Evolutionary conservation across 2,888 invertebrate species (phyloP).

Genomic region (Gastrophysa polygoni): DNA sequence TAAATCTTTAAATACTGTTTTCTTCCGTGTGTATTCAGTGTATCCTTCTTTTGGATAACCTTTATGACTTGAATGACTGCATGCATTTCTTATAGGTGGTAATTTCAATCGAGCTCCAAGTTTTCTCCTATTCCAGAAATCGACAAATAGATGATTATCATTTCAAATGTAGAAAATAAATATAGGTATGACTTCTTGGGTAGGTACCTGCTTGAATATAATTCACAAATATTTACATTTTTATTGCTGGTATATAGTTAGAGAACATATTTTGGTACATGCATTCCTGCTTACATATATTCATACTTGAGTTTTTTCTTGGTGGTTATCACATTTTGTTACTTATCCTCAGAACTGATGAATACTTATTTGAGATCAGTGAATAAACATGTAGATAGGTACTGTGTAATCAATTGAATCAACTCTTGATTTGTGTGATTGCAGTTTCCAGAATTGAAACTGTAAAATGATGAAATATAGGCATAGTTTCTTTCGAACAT

Average conservation of each 20-base stretch:
- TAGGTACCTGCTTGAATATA: not conserved
- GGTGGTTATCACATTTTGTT: no score
- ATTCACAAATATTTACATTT: constrained; percentile 17
- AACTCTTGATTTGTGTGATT: no score
- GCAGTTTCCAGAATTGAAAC: no score
- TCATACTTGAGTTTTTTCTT: no score
- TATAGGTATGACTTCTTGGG: not conserved
- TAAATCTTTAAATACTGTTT: constrained; percentile 36
- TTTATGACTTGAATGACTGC: constrained; percentile 8
- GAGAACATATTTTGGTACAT: no score
- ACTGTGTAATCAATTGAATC: not conserved
- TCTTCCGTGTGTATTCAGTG: constrained; percentile 2
- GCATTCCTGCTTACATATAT: no score
- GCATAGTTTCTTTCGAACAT: no score
- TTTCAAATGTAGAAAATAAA: no score
- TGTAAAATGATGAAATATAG: no score
- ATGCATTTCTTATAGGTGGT: constrained; percentile 10
- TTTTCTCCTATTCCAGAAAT: no score
- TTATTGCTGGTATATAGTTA: not conserved
- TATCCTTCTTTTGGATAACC: constrained; percentile 20
- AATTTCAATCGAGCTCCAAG: not conserved
- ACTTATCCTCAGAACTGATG: not conserved
- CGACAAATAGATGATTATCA: no score
- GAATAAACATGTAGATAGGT: not conserved
- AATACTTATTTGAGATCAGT: no score